A percentile compares a stretch with the other conserved stretches of the same genome.
Evolutionary conservation across 2,113 vertebrate genomes (phyloP).

Genomic region (Chitala chitala): DNA sequence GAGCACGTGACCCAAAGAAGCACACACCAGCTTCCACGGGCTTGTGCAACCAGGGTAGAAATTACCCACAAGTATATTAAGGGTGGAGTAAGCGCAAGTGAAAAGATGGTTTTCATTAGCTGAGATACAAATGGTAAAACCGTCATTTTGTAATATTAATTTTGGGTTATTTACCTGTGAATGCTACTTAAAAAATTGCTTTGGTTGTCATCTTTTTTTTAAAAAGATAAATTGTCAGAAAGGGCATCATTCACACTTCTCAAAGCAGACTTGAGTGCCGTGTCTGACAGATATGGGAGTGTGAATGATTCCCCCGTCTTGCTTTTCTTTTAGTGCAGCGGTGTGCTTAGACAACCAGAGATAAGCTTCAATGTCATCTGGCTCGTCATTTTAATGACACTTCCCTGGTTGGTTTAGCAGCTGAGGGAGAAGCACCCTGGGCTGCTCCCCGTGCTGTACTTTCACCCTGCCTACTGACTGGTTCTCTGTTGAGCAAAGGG

Average conservation of each 20-base stretch:
- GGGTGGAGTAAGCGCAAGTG: neutral
- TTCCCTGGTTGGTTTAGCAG: constrained; percentile 12
- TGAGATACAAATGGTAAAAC: neutral
- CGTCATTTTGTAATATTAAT: neutral
- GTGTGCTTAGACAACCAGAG: constrained; percentile 1
- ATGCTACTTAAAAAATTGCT: neutral
- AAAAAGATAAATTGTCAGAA: neutral
- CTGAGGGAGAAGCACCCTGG: neutral
- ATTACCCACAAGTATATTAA: neutral
- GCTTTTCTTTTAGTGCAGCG: neutral
- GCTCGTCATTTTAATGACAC: constrained; percentile 7
- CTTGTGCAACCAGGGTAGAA: neutral
- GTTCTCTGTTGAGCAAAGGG: neutral
- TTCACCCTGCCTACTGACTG: neutral
- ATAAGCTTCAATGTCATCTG: constrained; percentile 16
- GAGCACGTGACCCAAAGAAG: neutral
- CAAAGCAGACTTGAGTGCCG: neutral
- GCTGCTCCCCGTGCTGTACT: neutral
- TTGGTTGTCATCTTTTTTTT: constrained; percentile 6
- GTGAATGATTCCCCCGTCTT: neutral
- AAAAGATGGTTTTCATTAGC: neutral
- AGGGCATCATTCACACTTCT: neutral
- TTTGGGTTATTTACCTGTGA: neutral
- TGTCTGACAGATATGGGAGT: neutral
- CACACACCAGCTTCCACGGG: neutral